Evolutionary conservation across 2,888 invertebrate genomes (phyloP).

Genomic region (Drosophila robusta): DNA sequence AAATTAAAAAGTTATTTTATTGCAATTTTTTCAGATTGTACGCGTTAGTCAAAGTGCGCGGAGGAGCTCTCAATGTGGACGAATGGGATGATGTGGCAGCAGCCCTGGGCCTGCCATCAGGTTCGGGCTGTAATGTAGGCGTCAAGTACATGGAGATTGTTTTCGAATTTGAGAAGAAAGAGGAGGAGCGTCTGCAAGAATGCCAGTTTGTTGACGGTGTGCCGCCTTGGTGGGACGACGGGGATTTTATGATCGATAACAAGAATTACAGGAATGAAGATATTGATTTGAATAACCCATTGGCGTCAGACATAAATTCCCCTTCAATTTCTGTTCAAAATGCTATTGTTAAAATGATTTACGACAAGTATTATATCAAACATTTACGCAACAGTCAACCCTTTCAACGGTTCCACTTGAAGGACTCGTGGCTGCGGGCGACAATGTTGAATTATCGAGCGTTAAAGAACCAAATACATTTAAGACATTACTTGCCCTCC

Average conservation of each 20-base stretch:
- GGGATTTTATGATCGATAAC: conserved; percentile 23
- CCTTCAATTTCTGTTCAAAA: conserved; percentile 15
- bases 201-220: conserved; percentile 8
- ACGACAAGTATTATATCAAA: conserved; percentile 41
- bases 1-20: not conserved
- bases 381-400: conserved; percentile 25
- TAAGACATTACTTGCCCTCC: conserved; percentile 18
- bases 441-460: conserved; percentile 42
- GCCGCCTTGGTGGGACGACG: conserved; percentile 51
- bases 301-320: not conserved
- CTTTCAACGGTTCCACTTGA: conserved; percentile 36
- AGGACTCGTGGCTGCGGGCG: conserved; percentile 47
- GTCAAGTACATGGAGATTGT: conserved; percentile 41
- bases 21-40: conserved; percentile 21
- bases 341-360: conserved; percentile 37
- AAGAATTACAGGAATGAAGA: not conserved
- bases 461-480: conserved; percentile 31
- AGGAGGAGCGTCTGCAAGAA: conserved; percentile 24
- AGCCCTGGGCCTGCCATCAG: conserved; percentile 28
- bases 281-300: not conserved
- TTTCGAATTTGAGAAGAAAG: conserved; percentile 32
- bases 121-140: conserved; percentile 24
- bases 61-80: conserved; percentile 40
- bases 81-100: conserved; percentile 43
- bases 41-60: conserved; percentile 31